Evolutionary conservation across 2,888 invertebrate genomes (phyloP).

Genomic region (Tortrix viridana): DNA sequence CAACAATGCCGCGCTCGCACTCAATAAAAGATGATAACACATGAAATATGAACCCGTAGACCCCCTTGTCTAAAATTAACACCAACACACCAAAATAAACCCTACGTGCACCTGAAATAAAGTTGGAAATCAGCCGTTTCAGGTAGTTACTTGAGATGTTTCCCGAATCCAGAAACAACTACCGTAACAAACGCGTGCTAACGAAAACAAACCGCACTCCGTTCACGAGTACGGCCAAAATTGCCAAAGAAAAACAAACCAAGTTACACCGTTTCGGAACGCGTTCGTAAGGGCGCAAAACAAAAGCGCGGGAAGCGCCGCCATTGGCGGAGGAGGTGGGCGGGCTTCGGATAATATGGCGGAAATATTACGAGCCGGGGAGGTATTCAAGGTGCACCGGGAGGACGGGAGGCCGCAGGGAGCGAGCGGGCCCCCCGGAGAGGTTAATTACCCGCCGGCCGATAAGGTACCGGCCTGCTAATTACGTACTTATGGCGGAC

Average conservation of each 20-base stretch:
- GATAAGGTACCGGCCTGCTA: conserved; percentile 84
- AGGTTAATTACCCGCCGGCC: conserved; percentile 84
- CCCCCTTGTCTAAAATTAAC: conserved; percentile 60
- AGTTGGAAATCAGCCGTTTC: conserved; percentile 41
- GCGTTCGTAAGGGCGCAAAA: conserved; percentile 71
- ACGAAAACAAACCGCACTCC: conserved; percentile 79
- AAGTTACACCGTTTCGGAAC: conserved; percentile 82
- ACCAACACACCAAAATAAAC: conserved; percentile 40
- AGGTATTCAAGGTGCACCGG: conserved; percentile 77
- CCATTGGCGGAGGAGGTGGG: conserved; percentile 83
- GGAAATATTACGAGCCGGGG: conserved; percentile 80
- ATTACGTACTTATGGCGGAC: conserved; percentile 84
- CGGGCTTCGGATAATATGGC: conserved; percentile 81
- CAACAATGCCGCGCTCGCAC: conserved; percentile 81
- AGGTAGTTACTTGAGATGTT: conserved; percentile 57
- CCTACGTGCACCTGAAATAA: conserved; percentile 43
- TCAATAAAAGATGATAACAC: conserved; percentile 85
- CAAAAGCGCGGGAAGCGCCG: conserved; percentile 81
- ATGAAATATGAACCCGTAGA: conserved; percentile 82
- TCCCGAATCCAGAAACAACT: conserved; percentile 47
- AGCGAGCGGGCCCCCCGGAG: conserved; percentile 58
- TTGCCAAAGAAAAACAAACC: conserved; percentile 74
- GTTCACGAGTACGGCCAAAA: conserved; percentile 77
- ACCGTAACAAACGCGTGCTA: conserved; percentile 72
- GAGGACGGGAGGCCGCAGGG: conserved; percentile 55